Conservation (phyloP, 2,797 vertebrate species). For the Scyliorhinus canicula region DNA sequence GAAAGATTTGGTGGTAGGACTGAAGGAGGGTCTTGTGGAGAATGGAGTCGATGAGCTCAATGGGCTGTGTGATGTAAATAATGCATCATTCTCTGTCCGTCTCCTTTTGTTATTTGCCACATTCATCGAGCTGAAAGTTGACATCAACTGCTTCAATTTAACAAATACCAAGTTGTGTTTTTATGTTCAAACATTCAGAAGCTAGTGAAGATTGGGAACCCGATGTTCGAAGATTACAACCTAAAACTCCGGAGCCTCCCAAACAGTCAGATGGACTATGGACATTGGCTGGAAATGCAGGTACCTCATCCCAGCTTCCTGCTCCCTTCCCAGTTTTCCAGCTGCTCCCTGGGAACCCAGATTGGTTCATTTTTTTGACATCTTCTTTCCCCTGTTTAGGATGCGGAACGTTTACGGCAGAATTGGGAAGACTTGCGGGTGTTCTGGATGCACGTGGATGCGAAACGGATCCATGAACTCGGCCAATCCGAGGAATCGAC, state of each 20-base stretch:
- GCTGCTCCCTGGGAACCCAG: background rate
- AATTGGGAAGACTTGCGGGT: constrained; percentile 52
- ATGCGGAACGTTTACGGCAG: constrained; percentile 53
- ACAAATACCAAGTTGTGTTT: background rate
- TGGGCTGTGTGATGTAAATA: background rate
- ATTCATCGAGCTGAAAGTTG: background rate
- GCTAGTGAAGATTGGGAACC: constrained; percentile 22
- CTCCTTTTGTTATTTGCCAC: background rate
- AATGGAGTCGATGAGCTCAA: background rate
- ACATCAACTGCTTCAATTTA: background rate
- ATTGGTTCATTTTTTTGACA: background rate
- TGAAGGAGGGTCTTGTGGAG: background rate
- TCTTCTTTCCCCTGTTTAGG: constrained; percentile 46
- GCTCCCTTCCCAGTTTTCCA: background rate
- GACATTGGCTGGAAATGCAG: background rate
- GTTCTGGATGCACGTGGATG: constrained; percentile 59
- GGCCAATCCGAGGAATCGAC: constrained; percentile 40
- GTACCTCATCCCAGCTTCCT: constrained; percentile 32
- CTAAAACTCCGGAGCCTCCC: constrained; percentile 36
- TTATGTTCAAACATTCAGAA: background rate
- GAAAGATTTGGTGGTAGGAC: background rate
- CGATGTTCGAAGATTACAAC: background rate
- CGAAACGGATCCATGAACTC: constrained; percentile 52
- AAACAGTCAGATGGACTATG: background rate
- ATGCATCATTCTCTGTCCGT: background rate